Evolutionary conservation across 2,113 vertebrate species (phyloP), one percentile per base, ranked within the genome.

Genomic region (Ophthalmolycus amberensis): DNA sequence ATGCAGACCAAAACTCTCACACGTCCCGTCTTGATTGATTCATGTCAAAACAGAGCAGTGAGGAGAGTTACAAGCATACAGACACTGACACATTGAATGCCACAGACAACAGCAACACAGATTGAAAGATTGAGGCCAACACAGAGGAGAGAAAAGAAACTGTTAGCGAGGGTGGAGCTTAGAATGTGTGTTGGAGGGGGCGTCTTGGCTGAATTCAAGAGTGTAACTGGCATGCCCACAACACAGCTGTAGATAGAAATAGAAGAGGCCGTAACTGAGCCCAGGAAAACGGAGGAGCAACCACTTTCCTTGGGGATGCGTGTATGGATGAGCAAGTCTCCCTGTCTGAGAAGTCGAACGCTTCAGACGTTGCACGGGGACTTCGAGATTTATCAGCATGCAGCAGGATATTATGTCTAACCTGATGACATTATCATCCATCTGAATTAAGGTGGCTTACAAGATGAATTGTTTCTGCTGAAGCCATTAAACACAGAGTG

Each of bases 231-330:
- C 90, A 93, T 88, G 82, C 58, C 79, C 71, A 65, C 65, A 78
- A 80, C 74, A 37, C 88, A 93, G 91, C 91, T 90, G 90, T 86
- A 75, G 88, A 89, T 89, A 71, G 85, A 95, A 95, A 95, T 95
- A 95, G 93, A 85, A 34, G 38, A 77, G 88, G 66, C 63, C 85
- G 94, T 87, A 95, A 94, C 89, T 85, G 83, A 92, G 72, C 80
- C 87, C 64, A 12, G 54, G 62, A 67, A 56, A 85, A 42, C 74
- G 44, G 75, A 84, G 84, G 79, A 90, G 71, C 34, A 22, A 44
- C 54, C 32, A 42, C 75, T 80, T 78, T 87, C 58, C 68, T 77
- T 18, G 3, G 54, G 64, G 83, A 56, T 48, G 80, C 29, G 62
- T n/a, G n/a, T 66, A 59, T 1, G 32, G 75, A 32, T 16, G 65